These are phyloP conservation scores for Geococcyx californianus DNA, from an alignment of 2,113 vertebrate genomes.

Conservation along the genomic window DNA sequence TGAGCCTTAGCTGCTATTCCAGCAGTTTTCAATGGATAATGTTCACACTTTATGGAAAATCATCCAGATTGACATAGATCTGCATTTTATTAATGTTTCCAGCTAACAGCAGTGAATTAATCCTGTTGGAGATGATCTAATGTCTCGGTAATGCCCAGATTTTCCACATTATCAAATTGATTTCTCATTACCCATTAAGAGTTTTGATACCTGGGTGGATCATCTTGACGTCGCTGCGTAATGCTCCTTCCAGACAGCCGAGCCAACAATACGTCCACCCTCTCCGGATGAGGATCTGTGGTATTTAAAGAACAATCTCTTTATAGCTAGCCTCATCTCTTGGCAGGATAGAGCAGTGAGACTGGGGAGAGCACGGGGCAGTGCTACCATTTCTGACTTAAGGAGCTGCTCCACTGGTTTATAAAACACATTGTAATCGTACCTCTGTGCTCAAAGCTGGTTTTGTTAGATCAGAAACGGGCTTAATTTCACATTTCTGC, in stretches of 20 bases:
- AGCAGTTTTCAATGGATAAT: not conserved
- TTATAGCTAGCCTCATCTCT: not conserved
- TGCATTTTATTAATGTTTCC: not conserved
- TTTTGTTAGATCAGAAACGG: not conserved
- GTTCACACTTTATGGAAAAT: not conserved
- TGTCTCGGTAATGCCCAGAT: not conserved
- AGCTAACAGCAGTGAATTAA: not conserved
- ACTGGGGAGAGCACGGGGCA: not conserved
- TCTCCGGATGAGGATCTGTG: rapidly evolving
- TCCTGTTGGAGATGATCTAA: not conserved
- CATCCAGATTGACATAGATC: not conserved
- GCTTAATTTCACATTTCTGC: not conserved
- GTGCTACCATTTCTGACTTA: not conserved
- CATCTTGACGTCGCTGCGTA: rapidly evolving
- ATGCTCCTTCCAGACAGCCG: not conserved
- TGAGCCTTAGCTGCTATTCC: not conserved
- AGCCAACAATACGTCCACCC: rapidly evolving
- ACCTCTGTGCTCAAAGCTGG: not conserved
- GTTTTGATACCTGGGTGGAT: not conserved
- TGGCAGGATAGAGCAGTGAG: not conserved
- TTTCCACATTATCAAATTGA: not conserved
- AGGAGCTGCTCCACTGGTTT: not conserved
- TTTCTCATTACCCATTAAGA: not conserved
- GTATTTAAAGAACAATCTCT: not conserved
- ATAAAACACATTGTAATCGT: not conserved